Conservation (phyloP, 2,888 invertebrate species). For the Apeira syringaria region DNA sequence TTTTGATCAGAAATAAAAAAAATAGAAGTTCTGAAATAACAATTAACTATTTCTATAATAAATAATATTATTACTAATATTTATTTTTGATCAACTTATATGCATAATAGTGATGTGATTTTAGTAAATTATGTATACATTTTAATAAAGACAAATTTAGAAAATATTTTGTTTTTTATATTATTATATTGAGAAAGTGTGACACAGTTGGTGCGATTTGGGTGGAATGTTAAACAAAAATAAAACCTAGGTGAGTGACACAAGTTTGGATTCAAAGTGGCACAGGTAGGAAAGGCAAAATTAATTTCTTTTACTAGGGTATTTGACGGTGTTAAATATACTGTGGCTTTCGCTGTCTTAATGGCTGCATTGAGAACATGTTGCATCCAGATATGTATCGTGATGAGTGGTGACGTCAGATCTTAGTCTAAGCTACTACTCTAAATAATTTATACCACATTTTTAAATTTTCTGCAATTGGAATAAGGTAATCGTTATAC, state of each 20-base stretch:
- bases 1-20: too few species aligned
- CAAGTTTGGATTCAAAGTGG: constrained; percentile 80
- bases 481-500: too few species aligned
- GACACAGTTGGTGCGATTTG: constrained; percentile 27
- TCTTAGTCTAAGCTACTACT: too few species aligned
- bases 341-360: too few species aligned
- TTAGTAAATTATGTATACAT: constrained; percentile 5
- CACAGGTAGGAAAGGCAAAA: constrained; percentile 80
- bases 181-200: not conserved
- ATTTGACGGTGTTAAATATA: too few species aligned
- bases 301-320: constrained; percentile 19
- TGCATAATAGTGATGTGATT: constrained; percentile 14
- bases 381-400: too few species aligned
- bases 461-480: too few species aligned
- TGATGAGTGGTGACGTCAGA: too few species aligned
- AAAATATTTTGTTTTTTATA: constrained; percentile 5
- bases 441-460: too few species aligned
- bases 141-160: constrained; percentile 12
- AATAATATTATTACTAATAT: constrained; percentile 1
- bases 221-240: constrained; percentile 26
- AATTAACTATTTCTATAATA: too few species aligned
- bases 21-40: too few species aligned
- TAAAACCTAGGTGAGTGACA: constrained; percentile 76
- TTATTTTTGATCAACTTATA: constrained; percentile 11
- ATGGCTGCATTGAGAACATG: too few species aligned